Evolutionary conservation across 2,888 invertebrate species (phyloP).

Genomic region (Habrosyne pyritoides): DNA sequence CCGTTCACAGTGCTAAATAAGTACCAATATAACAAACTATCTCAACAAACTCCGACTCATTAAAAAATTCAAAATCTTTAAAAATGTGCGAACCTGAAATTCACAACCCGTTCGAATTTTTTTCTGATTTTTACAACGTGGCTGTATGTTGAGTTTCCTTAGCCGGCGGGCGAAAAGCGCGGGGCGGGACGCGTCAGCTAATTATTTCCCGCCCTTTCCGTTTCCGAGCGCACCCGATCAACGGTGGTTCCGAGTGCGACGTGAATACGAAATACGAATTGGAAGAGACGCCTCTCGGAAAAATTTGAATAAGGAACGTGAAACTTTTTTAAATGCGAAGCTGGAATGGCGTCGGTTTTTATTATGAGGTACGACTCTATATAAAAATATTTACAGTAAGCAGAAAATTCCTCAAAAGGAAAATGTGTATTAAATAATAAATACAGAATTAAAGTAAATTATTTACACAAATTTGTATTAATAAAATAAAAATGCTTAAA

Average conservation of each 20-base stretch:
- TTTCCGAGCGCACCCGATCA: slow-evolving; percentile 51
- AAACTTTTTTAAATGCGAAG: slow-evolving; percentile 25
- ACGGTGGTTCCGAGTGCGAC: slow-evolving; percentile 29
- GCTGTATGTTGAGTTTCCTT: slow-evolving; percentile 59
- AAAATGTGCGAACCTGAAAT: slow-evolving; percentile 35
- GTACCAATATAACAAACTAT: background rate
- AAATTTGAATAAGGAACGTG: slow-evolving; percentile 34
- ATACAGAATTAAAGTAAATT: too few species aligned
- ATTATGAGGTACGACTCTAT: background rate
- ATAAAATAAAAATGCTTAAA: too few species aligned
- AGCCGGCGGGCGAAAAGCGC: slow-evolving; percentile 44
- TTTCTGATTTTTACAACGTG: slow-evolving; percentile 36
- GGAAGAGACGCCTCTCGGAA: slow-evolving; percentile 14
- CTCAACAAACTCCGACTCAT: background rate
- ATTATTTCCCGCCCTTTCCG: slow-evolving; percentile 78
- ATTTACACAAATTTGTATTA: too few species aligned
- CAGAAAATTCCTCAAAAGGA: too few species aligned
- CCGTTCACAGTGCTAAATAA: slow-evolving; percentile 14
- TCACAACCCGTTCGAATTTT: slow-evolving; percentile 40
- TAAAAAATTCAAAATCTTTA: slow-evolving; percentile 4
- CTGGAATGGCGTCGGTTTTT: background rate
- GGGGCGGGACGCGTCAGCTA: slow-evolving; percentile 52
- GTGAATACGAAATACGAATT: slow-evolving; percentile 34
- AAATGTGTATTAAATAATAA: too few species aligned
- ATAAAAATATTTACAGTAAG: too few species aligned